Evolutionary conservation across 2,113 vertebrate genomes (phyloP), one percentile per base, ranked within the genome.

Genomic region (Quiscalus mexicanus): DNA sequence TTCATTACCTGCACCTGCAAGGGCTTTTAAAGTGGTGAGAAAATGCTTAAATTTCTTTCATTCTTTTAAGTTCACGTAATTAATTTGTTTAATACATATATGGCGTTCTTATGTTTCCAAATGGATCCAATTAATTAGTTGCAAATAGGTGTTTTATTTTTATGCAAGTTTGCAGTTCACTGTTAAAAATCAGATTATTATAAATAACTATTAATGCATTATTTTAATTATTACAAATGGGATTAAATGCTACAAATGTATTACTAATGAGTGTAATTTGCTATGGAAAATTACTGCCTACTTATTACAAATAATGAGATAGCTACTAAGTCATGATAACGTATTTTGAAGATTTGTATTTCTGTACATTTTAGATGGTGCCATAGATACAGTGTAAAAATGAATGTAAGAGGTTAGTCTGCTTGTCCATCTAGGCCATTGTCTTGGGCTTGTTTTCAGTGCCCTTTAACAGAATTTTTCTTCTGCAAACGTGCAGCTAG

Each of bases 1-100:
- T 97, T 98, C 98, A 75, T 97, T 98, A 93, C 98, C 98, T 93
- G 98, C 98, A 86, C 98, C 98, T 95, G 98, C 98, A 86, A 98
- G 98, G 80, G 98, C 98, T 95, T 99, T 99, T 97, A 99, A 99
- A 98, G 97, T 97, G 97, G 98, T 99, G 64, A 98, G 98, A 90
- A 81, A 87, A 63, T 76, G 21, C 55, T 55, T 82, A 12, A 1
- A 12, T 45, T 67, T 49, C 60, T 81, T 65, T 64, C 15, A 58
- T 68, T 31, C 11, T 44, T 84, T 69, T 62, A 77, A 84, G 22
- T 62, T n/a, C 24, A 39, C 37, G 4, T 56, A 23, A 37, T 79
- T 44, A 62, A 84, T 45, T 80, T 21, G 6, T 83, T 81, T 35
- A 67, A 44, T 41, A 35, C 13, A 24, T 70, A 15, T 21, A 17